A percentile compares a stretch with the other conserved stretches of the same genome.
These are phyloP conservation scores for Polyommatus icarus DNA, from an alignment of 2,888 invertebrate genomes.

Conservation along the genomic window DNA sequence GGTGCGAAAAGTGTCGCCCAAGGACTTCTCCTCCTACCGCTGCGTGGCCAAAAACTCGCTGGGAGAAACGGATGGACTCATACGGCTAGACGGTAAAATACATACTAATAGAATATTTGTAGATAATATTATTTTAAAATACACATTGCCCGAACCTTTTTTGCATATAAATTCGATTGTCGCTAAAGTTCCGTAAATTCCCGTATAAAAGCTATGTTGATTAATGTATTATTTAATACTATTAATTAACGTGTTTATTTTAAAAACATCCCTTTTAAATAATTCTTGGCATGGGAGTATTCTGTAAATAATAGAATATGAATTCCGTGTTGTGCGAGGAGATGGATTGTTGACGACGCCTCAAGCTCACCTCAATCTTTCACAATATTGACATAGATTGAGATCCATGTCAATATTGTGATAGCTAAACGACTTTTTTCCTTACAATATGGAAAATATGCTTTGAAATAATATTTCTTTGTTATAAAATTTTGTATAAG, in stretches of 20 bases:
- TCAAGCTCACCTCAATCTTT: constrained; percentile 17
- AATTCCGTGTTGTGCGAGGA: background rate
- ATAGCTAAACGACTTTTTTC: background rate
- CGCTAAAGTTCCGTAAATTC: too few relatives aligned
- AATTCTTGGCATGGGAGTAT: background rate
- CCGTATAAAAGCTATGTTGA: too few relatives aligned
- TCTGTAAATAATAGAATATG: background rate
- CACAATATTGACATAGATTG: background rate
- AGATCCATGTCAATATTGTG: background rate
- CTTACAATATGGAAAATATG: background rate
- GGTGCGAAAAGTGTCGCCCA: constrained; percentile 88
- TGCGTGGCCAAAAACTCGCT: constrained; percentile 95
- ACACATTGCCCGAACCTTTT: too few relatives aligned
- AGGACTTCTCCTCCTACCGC: constrained; percentile 93
- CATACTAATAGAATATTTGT: background rate
- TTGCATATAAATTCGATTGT: too few relatives aligned
- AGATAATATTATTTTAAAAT: too few relatives aligned
- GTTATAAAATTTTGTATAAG: background rate
- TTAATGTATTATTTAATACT: too few relatives aligned
- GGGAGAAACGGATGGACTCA: constrained; percentile 93
- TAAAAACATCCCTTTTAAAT: background rate
- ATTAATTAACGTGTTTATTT: too few relatives aligned
- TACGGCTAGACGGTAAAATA: constrained; percentile 90
- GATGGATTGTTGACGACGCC: constrained; percentile 4
- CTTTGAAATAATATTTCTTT: background rate